Evolutionary conservation across 1,140 invertebrate genomes (phyloP).

Genomic region (Glomeris maerens): DNA sequence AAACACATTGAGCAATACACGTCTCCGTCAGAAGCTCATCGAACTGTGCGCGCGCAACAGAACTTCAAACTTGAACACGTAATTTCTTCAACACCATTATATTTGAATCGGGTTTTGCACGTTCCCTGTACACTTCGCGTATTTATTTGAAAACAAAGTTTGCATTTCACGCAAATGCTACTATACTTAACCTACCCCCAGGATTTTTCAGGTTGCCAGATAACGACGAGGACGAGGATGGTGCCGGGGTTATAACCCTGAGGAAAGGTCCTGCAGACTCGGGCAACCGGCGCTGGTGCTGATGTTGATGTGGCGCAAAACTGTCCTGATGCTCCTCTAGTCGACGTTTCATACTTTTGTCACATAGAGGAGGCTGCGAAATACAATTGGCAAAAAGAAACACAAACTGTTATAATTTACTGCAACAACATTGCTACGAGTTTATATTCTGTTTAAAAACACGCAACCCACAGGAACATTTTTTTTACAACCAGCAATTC

Average conservation of each 20-base stretch:
- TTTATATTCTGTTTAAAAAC: not conserved
- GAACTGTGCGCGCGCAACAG: not conserved
- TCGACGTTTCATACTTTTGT: constrained; percentile 11
- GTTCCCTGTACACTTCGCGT: not conserved
- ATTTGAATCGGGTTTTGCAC: not conserved
- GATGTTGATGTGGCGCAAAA: not conserved
- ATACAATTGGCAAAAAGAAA: not conserved
- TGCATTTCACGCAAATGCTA: not conserved
- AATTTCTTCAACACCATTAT: not conserved
- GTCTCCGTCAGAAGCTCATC: not conserved
- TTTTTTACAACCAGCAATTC: no score
- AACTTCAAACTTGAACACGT: not conserved
- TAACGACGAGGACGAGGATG: not conserved
- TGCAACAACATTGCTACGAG: no score
- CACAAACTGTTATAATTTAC: no score
- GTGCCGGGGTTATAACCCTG: not conserved
- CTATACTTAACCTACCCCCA: not conserved
- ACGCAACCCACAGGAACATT: not conserved
- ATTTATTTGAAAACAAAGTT: no score
- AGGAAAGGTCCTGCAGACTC: constrained; percentile 3
- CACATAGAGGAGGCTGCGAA: constrained; percentile 2
- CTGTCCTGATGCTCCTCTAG: constrained; percentile 8
- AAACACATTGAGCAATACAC: not conserved
- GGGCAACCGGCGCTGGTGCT: not conserved
- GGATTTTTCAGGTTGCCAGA: not conserved